Evolutionary conservation across 2,797 vertebrate species (phyloP).

Genomic region (Perdix hodgsoniae): DNA sequence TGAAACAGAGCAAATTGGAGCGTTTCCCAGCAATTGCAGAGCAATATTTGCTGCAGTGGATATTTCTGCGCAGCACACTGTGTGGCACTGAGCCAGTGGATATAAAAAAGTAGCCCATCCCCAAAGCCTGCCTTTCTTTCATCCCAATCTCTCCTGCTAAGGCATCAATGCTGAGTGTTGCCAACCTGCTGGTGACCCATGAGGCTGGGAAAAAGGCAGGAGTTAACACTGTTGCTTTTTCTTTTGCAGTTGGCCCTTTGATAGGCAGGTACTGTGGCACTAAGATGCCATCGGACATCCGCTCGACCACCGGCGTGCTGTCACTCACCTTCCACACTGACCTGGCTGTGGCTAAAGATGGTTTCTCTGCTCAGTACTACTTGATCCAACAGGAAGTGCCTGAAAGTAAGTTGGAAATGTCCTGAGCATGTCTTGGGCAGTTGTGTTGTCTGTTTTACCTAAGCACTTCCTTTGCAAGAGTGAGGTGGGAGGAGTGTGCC

Average conservation of each 20-base stretch:
- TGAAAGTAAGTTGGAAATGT: slow-evolving; percentile 86
- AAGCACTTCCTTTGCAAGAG: neutral
- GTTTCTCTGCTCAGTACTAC: slow-evolving; percentile 93
- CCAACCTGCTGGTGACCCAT: neutral
- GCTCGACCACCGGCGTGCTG: slow-evolving; percentile 92
- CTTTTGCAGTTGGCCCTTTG: slow-evolving; percentile 90
- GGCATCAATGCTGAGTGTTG: neutral
- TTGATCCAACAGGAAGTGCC: slow-evolving; percentile 90
- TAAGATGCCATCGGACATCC: slow-evolving; percentile 93
- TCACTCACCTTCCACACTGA: slow-evolving; percentile 97
- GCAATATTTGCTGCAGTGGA: neutral
- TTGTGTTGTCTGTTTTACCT: neutral
- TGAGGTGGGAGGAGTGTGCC: neutral
- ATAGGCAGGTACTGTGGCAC: slow-evolving; percentile 97
- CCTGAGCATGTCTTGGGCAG: neutral
- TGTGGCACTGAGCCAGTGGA: neutral
- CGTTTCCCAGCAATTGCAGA: slow-evolving; percentile 39
- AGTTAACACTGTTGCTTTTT: neutral
- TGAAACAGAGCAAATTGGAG: slow-evolving; percentile 16
- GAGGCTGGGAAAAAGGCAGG: neutral
- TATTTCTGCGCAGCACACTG: neutral
- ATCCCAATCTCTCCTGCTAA: accelerated
- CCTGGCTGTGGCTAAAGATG: slow-evolving; percentile 97
- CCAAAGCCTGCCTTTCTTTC: neutral
- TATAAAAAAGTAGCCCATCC: neutral